Evolutionary conservation across 2,113 vertebrate species (phyloP).

Genomic region (Cyphomyrus discorhynchus): DNA sequence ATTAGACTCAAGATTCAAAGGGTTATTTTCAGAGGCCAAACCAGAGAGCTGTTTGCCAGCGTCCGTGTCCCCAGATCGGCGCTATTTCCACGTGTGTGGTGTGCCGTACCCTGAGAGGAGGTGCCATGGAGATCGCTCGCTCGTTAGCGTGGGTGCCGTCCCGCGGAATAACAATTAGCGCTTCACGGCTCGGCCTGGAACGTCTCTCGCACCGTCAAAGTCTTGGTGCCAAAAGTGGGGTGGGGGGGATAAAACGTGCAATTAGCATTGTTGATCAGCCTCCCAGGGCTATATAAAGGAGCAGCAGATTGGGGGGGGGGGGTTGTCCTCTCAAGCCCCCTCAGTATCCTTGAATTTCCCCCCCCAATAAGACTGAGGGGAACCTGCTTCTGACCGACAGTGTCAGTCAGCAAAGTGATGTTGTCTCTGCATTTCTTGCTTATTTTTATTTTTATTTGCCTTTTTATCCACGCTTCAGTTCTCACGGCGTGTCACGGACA

Average conservation of each 20-base stretch:
- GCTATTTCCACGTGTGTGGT: background rate
- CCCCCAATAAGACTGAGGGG: slow-evolving; percentile 26
- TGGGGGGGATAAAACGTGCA: slow-evolving; percentile 42
- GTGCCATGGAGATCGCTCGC: background rate
- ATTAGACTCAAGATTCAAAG: slow-evolving; percentile 24
- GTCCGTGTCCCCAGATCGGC: background rate
- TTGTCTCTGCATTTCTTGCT: background rate
- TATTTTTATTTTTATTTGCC: background rate
- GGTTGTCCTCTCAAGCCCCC: slow-evolving; percentile 19
- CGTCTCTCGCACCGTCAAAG: slow-evolving; percentile 48
- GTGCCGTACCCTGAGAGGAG: background rate
- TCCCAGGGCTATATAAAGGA: slow-evolving; percentile 45
- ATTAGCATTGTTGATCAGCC: slow-evolving; percentile 55
- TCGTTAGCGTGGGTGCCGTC: slow-evolving; percentile 40
- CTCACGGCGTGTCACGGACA: slow-evolving; percentile 33
- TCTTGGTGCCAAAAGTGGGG: slow-evolving; percentile 42
- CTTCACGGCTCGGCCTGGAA: slow-evolving; percentile 43
- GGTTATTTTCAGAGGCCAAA: slow-evolving; percentile 23
- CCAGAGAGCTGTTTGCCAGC: background rate
- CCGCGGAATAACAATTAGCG: slow-evolving; percentile 52
- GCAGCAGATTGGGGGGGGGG: slow-evolving; percentile 15
- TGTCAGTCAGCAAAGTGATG: slow-evolving; percentile 44
- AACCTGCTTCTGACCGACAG: slow-evolving; percentile 47
- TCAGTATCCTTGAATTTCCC: background rate
- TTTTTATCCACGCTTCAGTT: background rate